Conservation (phyloP, 2,797 vertebrate genomes). For the Lepilemur ruficaudatus region DNA sequence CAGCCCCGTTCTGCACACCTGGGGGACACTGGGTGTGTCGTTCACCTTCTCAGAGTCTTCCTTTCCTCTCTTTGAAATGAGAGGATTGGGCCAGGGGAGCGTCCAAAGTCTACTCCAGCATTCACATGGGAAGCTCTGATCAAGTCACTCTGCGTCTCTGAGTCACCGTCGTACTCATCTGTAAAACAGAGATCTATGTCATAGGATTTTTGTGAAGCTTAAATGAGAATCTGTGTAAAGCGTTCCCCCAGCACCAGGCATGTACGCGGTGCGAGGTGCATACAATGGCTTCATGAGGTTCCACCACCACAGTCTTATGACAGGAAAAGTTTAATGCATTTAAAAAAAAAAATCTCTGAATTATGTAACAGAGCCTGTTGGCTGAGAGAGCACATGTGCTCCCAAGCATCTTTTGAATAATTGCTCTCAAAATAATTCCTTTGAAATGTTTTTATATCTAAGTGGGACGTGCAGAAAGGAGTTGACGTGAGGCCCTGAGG, state of each 20-base stretch:
- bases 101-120: not conserved
- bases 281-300: not conserved
- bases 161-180: not conserved
- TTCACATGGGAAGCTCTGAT: not conserved
- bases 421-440: slow-evolving; percentile 6
- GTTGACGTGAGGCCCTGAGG: not conserved
- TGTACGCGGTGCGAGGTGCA: fast-evolving
- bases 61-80: not conserved
- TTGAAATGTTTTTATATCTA: not conserved
- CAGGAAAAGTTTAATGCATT: not conserved
- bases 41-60: not conserved
- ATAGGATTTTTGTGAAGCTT: not conserved
- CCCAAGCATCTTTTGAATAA: not conserved
- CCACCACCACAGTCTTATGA: not conserved
- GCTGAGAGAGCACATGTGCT: not conserved
- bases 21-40: not conserved
- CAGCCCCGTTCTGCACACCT: not conserved
- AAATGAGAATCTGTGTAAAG: not conserved
- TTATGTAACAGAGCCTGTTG: not conserved
- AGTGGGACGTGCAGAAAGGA: not conserved
- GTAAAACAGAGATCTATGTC: not conserved
- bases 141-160: not conserved
- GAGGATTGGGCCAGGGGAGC: not conserved
- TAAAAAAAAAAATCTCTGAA: not conserved
- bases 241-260: not conserved